Base-by-base conservation (phyloP, 1,140 invertebrate species). In the Amyelois transitella region DNA sequence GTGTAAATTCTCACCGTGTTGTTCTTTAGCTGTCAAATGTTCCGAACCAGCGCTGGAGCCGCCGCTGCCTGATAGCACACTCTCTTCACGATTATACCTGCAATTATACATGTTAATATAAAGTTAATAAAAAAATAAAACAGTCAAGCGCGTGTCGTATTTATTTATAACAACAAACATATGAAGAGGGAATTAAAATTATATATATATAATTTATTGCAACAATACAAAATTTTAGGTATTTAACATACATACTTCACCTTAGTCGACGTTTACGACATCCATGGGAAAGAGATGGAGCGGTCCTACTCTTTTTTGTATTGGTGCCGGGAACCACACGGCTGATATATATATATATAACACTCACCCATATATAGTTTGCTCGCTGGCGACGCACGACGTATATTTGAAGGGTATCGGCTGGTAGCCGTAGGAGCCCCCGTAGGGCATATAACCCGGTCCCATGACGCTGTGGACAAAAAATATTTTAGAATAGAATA, bases 381-480 rank as follows among this genome's bases (percentile, higher is more conserved):
- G 86, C 59, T 88, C 84, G 54, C 80, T 85, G 66, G 84, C 84
- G 4, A 81, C 71, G 43, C 86, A 87, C 0, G 82, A 81, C 0
- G 80, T 80, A 55, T 89, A 89, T 58, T 89, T 89, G 75, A 87
- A 87, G 0, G 87, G 87, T 66, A 89, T 89, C 0, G 87, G 87
- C 60, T 89, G 87, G 70, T 88, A 89, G 8, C 81, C 84, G 58
- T 89, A 87, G 48, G 81, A 86, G 48, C 83, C 85, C 0, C 83
- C 80, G 53, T 86, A 88, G 12, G 82, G 80, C 75, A 88, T 77
- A 58, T 88, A 88, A 0, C 78, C 82, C 0, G 86, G 77, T 5
- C 80, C 85, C 77, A 87, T 83, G 55, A 84, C 73, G 48, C 86
- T 88, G 74, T 0, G 17, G 4, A 51, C 10, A 24, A n/a, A 19